phyloP scores from a whole-genome alignment of 2,888 invertebrate species.

The Ceriagrion tenellum region DNA sequence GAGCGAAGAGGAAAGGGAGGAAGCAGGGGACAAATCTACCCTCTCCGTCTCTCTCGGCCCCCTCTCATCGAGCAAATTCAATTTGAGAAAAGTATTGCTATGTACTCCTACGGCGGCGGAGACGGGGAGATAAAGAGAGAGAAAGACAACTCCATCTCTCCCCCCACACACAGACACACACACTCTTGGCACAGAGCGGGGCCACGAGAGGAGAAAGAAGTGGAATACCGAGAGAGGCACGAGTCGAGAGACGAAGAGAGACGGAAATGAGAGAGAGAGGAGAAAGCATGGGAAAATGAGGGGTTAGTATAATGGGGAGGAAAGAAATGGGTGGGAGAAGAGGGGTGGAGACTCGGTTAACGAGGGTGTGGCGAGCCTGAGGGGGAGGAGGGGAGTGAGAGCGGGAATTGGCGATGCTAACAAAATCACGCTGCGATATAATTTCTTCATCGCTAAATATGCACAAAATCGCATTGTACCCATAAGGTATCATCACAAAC shows the following conservation, averaged over 20 bases:
- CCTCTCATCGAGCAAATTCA: slow-evolving; percentile 59
- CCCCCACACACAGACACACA: not conserved
- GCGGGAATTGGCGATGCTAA: not conserved
- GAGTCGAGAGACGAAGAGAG: not conserved
- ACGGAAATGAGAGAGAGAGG: not conserved
- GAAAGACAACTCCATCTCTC: not conserved
- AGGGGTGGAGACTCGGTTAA: no score
- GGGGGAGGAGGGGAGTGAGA: no score
- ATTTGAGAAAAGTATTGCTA: slow-evolving; percentile 61
- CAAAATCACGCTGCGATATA: no score
- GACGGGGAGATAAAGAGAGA: not conserved
- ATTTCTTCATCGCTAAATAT: no score
- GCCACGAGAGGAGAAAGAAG: not conserved
- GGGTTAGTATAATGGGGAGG: not conserved
- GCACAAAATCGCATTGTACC: no score
- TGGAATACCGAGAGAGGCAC: not conserved
- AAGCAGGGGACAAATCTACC: not conserved
- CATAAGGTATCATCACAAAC: no score
- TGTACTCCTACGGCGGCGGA: slow-evolving; percentile 37
- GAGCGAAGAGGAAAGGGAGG: not conserved
- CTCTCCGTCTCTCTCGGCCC: not conserved
- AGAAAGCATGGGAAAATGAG: not conserved
- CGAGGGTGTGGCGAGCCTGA: not conserved
- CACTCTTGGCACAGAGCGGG: no score
- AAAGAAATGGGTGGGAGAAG: not conserved